These are phyloP conservation scores for Bubalus kerabau DNA, from an alignment of 2,113 vertebrate genomes.

Conservation along the genomic window DNA sequence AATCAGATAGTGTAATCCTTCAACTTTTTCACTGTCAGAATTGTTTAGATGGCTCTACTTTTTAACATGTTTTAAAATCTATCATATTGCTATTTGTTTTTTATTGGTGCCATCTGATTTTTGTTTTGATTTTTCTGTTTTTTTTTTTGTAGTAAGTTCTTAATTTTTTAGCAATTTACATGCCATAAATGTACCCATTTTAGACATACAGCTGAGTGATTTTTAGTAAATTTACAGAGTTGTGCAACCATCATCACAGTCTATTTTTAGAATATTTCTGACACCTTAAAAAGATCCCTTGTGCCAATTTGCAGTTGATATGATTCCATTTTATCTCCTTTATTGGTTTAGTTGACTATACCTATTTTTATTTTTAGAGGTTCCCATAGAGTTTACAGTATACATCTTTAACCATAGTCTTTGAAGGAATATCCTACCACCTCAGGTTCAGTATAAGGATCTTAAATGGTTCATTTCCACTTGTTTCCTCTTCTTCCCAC, in stretches of 20 bases:
- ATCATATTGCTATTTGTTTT: neutral
- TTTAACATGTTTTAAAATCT: neutral
- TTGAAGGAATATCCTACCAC: neutral
- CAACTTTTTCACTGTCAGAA: neutral
- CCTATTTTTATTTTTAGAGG: neutral
- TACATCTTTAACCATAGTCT: neutral
- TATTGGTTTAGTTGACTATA: neutral
- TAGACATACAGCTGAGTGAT: neutral
- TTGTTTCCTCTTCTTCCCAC: neutral
- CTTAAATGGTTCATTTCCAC: neutral
- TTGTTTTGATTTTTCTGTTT: neutral
- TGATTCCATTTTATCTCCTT: constrained; percentile 1
- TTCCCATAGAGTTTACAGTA: neutral
- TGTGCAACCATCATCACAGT: neutral
- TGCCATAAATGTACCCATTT: neutral
- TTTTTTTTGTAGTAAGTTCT: neutral
- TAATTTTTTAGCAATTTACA: neutral
- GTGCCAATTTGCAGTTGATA: neutral
- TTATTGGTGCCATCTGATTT: neutral
- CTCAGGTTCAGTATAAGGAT: neutral
- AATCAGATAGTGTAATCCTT: neutral
- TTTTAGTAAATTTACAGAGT: neutral
- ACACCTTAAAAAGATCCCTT: neutral
- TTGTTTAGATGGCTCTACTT: neutral
- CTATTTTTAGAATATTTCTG: neutral